Percentiles rank a stretch among this genome's conserved stretches.
Conservation (phyloP, 2,888 invertebrate species). For the Pseudococcus viburni region DNA sequence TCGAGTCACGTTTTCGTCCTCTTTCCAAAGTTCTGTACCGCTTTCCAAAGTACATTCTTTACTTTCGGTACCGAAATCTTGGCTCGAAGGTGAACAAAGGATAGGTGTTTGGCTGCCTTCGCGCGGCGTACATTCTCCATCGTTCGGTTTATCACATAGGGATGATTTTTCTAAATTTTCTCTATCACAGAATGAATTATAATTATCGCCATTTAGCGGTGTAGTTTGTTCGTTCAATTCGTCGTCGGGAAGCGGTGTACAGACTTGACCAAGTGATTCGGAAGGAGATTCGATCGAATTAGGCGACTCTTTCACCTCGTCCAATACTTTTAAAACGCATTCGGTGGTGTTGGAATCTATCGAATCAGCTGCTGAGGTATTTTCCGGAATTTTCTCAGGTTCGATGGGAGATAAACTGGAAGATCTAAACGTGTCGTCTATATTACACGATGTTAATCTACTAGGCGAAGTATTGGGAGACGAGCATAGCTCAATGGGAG, state of each 20-base stretch:
- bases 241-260: neutral
- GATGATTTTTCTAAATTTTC: constrained; percentile 21
- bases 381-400: neutral
- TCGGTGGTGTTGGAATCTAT: neutral
- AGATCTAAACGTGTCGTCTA: neutral
- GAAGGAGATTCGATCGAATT: neutral
- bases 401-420: constrained; percentile 1
- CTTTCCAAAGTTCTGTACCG: neutral
- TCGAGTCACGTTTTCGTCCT: neutral
- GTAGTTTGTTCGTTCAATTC: constrained; percentile 5
- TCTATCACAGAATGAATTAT: constrained; percentile 25
- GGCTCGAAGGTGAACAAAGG: neutral
- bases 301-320: neutral
- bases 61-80: neutral
- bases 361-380: neutral
- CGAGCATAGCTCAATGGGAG: neutral
- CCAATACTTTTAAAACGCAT: neutral
- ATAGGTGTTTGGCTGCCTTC: neutral
- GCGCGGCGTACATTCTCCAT: neutral
- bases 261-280: too few relatives aligned
- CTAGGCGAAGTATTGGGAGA: neutral
- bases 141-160: constrained; percentile 26
- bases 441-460: neutral
- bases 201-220: neutral
- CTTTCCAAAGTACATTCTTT: neutral